phyloP scores from a whole-genome alignment of 2,797 vertebrate genomes.

The Fistularia tabacaria region DNA sequence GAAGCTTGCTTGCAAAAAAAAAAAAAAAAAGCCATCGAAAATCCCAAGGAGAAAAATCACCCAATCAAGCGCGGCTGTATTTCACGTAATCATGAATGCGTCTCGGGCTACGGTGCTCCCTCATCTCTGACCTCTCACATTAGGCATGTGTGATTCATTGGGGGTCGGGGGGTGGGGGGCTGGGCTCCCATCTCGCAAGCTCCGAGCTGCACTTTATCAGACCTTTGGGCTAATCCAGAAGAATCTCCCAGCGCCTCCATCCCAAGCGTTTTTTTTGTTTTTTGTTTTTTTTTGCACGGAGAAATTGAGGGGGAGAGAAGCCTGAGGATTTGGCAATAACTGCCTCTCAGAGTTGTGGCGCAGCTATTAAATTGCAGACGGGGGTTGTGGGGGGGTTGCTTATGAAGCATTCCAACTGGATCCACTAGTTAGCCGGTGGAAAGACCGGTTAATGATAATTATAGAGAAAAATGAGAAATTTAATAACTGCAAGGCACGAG shows the following conservation, averaged over 20 bases:
- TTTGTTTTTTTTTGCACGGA: neutral
- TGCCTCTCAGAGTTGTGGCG: conserved; percentile 10
- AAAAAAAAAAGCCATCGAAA: conserved; percentile 2
- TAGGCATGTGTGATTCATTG: conserved; percentile 58
- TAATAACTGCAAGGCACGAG: too few relatives aligned
- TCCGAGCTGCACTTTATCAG: conserved; percentile 28
- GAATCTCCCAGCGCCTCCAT: conserved; percentile 7
- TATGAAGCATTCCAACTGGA: conserved; percentile 22
- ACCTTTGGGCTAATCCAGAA: conserved; percentile 21
- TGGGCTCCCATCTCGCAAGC: neutral
- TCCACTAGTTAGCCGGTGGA: conserved; percentile 8
- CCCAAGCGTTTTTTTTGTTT: neutral
- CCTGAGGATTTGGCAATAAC: conserved; percentile 35
- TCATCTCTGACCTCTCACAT: conserved; percentile 37
- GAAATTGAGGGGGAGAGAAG: conserved; percentile 12
- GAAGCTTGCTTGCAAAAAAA: conserved; percentile 31
- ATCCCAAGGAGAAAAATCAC: conserved; percentile 34
- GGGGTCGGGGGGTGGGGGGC: conserved; percentile 23
- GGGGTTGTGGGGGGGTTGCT: conserved; percentile 1
- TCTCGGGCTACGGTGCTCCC: conserved; percentile 23
- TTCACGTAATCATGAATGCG: conserved; percentile 40
- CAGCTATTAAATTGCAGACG: conserved; percentile 14
- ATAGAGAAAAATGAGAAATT: too few relatives aligned
- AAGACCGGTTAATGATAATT: neutral
- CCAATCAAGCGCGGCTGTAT: conserved; percentile 29